A percentile compares a stretch with the other conserved stretches of the same genome.
Conservation (phyloP, 2,888 invertebrate species). For the Latrodectus hesperus region DNA sequence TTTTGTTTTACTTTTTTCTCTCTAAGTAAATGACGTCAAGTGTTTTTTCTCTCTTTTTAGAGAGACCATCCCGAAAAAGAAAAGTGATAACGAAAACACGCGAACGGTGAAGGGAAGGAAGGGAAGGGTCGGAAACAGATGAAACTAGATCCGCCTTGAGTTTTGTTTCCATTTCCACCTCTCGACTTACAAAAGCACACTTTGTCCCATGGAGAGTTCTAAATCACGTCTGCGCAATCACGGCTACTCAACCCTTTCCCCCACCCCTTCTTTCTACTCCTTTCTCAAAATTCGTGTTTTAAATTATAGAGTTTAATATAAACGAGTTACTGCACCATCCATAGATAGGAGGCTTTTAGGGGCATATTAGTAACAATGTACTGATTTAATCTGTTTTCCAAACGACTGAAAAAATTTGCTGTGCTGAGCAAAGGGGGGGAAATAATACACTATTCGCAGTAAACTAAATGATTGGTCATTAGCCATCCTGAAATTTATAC, state of each 20-base stretch:
- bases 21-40: neutral
- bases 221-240: constrained; percentile 23
- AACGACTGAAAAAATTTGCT: too few species aligned
- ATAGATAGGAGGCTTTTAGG: constrained; percentile 6
- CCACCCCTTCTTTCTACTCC: neutral
- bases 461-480: constrained; percentile 9
- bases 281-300: constrained; percentile 8
- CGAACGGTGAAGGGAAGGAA: neutral
- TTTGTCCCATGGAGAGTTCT: constrained; percentile 24
- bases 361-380: constrained; percentile 34
- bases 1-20: too few species aligned
- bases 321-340: constrained; percentile 32
- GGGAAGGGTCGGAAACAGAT: neutral
- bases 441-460: too few species aligned
- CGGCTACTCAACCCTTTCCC: constrained; percentile 15
- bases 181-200: constrained; percentile 15
- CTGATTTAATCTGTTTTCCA: neutral
- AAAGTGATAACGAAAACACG: neutral
- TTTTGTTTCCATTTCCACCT: neutral
- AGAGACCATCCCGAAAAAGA: neutral
- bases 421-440: too few species aligned
- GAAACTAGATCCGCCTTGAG: constrained; percentile 30
- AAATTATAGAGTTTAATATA: constrained; percentile 42
- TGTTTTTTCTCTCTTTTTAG: neutral
- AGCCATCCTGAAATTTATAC: too few species aligned